These are phyloP conservation scores for Eurosta solidaginis DNA, from an alignment of 1,140 invertebrate genomes.

Conservation along the genomic window DNA sequence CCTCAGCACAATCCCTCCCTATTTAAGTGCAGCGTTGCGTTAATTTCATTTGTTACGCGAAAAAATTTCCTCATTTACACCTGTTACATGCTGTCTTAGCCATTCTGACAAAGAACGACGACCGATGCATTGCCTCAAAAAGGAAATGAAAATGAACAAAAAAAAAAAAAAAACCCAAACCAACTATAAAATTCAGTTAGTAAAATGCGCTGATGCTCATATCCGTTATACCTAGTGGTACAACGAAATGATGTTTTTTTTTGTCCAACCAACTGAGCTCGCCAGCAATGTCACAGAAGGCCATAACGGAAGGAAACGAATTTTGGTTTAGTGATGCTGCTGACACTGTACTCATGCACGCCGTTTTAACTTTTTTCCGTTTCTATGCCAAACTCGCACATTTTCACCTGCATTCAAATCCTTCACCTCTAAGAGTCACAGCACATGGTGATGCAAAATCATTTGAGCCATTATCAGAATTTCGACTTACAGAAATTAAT, in stretches of 20 bases:
- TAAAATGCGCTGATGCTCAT: constrained; percentile 6
- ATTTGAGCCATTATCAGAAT: too few relatives aligned
- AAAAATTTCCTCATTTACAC: constrained; percentile 57
- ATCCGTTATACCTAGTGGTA: background rate
- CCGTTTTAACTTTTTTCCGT: background rate
- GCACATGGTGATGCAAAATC: too few relatives aligned
- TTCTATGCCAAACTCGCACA: background rate
- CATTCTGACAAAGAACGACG: constrained; percentile 39
- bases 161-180: constrained; percentile 30
- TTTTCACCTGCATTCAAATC: background rate
- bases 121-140: background rate
- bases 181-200: constrained; percentile 31
- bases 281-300: background rate
- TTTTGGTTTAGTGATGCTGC: constrained; percentile 47
- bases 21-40: constrained; percentile 1
- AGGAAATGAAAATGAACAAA: background rate
- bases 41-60: constrained; percentile 40
- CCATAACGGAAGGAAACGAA: constrained; percentile 50
- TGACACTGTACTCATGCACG: constrained; percentile 39
- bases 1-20: background rate
- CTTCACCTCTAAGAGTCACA: too few relatives aligned
- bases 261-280: constrained; percentile 8
- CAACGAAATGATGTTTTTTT: constrained; percentile 10
- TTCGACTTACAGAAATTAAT: too few relatives aligned
- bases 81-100: constrained; percentile 56